phyloP scores from a whole-genome alignment of 2,113 vertebrate species.

The Mustelus asterias region DNA sequence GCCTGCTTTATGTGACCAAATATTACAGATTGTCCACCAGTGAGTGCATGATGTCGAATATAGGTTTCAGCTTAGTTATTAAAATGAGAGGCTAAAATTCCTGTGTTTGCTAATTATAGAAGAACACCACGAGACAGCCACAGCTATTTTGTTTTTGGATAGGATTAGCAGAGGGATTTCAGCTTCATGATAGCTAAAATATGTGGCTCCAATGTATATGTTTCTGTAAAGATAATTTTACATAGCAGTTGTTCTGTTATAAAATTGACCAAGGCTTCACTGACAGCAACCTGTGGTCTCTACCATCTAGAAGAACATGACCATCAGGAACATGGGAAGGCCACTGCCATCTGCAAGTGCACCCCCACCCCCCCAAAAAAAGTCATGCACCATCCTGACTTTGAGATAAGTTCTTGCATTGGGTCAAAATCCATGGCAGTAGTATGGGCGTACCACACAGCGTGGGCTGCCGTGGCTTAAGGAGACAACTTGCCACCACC shows the following conservation, averaged over 20 bases:
- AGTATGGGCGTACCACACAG: no score
- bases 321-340: no score
- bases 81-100: not conserved
- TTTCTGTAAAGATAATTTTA: not conserved
- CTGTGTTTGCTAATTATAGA: conserved; percentile 1
- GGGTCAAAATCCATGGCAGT: no score
- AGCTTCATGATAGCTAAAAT: not conserved
- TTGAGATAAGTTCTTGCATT: no score
- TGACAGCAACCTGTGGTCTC: no score
- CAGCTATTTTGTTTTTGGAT: not conserved
- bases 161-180: not conserved
- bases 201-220: not conserved
- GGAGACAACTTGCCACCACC: no score
- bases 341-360: no score
- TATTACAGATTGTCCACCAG: not conserved
- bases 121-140: not conserved
- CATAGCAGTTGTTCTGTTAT: not conserved
- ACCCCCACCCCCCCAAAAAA: no score
- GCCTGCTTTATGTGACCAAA: not conserved
- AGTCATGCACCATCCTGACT: no score
- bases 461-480: no score
- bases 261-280: no score
- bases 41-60: not conserved
- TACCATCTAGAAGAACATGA: no score
- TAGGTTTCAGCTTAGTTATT: not conserved